phyloP scores from a whole-genome alignment of 2,888 invertebrate genomes.

The Magallana nippona region DNA sequence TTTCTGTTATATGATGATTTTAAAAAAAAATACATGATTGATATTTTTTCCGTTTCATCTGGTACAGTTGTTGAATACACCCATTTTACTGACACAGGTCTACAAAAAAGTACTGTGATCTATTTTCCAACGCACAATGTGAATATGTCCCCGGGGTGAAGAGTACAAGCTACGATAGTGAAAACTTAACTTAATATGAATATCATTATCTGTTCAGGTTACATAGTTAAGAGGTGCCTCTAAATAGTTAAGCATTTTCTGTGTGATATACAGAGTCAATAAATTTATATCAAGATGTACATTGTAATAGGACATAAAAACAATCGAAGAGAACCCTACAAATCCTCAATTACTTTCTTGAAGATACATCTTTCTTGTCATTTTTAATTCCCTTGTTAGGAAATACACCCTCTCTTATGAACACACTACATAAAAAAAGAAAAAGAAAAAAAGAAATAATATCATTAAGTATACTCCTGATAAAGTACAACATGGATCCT shows the following conservation, averaged over 20 bases:
- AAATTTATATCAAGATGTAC: not conserved
- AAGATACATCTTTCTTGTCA: not conserved
- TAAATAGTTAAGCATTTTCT: not conserved
- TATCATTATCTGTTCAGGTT: not conserved
- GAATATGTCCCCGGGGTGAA: not conserved
- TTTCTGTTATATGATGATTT: constrained; percentile 14
- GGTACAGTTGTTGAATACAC: not conserved
- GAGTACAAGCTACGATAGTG: not conserved
- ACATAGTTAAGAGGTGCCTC: not conserved
- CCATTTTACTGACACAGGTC: not conserved
- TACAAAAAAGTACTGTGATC: not conserved
- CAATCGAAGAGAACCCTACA: too few relatives aligned
- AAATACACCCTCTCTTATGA: not conserved
- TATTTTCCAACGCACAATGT: not conserved
- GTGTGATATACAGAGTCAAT: not conserved
- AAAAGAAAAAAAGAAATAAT: not conserved
- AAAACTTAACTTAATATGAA: not conserved
- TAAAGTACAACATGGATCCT: not conserved
- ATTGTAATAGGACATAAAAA: not conserved
- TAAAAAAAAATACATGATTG: not conserved
- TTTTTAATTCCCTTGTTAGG: constrained; percentile 1
- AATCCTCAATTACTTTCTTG: too few relatives aligned
- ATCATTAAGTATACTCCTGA: constrained; percentile 11
- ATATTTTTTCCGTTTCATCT: not conserved
- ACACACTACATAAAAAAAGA: constrained; percentile 2